phyloP scores from a whole-genome alignment of 2,888 invertebrate genomes.

The Pterostichus niger region DNA sequence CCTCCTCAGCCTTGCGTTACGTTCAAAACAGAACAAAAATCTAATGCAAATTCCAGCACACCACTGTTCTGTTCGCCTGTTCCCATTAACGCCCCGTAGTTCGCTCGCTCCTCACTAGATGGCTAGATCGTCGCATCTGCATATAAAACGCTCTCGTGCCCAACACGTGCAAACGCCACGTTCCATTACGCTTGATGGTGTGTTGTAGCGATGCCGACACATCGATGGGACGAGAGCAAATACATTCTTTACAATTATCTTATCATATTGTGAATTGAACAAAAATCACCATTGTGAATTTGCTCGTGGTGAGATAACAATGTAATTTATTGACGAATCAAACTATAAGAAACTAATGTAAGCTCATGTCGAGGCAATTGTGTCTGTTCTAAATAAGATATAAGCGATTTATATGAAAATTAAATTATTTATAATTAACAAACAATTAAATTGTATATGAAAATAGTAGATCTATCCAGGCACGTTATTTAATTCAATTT shows the following conservation, averaged over 20 bases:
- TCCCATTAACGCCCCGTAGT: conserved; percentile 56
- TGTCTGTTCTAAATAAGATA: no score
- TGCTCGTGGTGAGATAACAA: no score
- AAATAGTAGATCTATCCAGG: no score
- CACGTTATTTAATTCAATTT: no score
- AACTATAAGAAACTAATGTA: no score
- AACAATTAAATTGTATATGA: no score
- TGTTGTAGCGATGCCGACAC: conserved; percentile 15
- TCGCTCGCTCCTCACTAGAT: neutral
- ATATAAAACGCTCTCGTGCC: conserved; percentile 62
- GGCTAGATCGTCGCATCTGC: conserved; percentile 41
- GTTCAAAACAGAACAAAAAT: conserved; percentile 54
- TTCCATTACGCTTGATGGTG: conserved; percentile 38
- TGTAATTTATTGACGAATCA: no score
- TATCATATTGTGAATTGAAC: conserved; percentile 59
- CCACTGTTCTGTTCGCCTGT: conserved; percentile 37
- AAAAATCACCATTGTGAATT: conserved; percentile 26
- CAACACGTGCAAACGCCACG: conserved; percentile 60
- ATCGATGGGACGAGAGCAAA: conserved; percentile 44
- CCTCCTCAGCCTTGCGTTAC: neutral
- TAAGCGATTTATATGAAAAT: no score
- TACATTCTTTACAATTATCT: conserved; percentile 56
- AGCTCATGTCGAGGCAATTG: no score
- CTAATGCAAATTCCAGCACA: conserved; percentile 53
- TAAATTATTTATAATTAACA: no score